Base-by-base conservation (phyloP, 1,140 invertebrate species). In the Leguminivora glycinivorella region DNA sequence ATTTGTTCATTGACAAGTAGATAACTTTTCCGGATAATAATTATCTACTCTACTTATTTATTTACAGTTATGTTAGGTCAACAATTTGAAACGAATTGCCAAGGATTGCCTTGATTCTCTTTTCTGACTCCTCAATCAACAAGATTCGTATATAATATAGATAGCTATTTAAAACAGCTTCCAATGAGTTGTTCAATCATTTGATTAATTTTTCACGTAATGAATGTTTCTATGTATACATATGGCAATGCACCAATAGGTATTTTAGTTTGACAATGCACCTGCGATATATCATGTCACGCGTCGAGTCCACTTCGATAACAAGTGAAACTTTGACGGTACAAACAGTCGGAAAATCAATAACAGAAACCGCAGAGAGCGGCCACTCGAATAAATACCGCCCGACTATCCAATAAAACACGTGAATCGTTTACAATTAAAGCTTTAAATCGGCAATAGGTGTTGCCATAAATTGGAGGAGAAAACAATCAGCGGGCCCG, bases 391-490 rank as follows among this genome's bases (percentile, higher is more conserved):
- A 91, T 91, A 91, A 91, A 91, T 90, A 90, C 84, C 76, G 75
- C 52, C 75, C 75, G 87, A 88, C 89, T 90, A 91, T 91, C 86
- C 89, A 89, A 91, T 91, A 91, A 91, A 91, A 88, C 89, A 91
- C 83, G 80, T 76, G 85, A 87, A 91, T 88, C 87, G 88, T 89
- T 90, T 88, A 88, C 88, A 90, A 91, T 91, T 91, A 91, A 91
- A 88, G 84, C 87, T 90, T 91, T 91, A 91, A 90, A 91, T 90
- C 89, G 88, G 88, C 87, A 90, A 91, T 91, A 91, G 89, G 89
- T 90, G 89, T 90, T 90, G 88, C 87, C 83, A 91, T 90, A 91
- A 91, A 91, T 91, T 80, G 84, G 82, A 82, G 72, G 84, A 86
- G 88, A 88, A 91, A 91, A 91, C 89, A 91, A 91, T 91, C 89